Evolutionary conservation across 92 coral and sea anemone species (phyloP).

Genomic region (Montipora capitata): DNA sequence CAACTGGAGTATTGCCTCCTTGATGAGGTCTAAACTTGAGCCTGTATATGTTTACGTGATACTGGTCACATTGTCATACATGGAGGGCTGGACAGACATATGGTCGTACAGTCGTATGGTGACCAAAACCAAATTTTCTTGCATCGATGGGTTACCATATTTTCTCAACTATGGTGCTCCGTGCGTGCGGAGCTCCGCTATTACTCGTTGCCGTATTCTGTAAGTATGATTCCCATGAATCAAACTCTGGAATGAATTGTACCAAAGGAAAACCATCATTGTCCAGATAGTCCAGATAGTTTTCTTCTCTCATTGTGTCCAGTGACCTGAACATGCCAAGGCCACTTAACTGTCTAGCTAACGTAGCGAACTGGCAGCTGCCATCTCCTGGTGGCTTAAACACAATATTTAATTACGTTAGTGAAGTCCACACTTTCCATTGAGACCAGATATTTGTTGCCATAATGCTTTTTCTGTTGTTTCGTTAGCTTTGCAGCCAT

Average conservation of each 20-base stretch:
- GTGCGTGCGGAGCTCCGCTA: too few species aligned
- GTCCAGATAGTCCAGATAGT: constrained; percentile 14
- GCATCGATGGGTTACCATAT: too few species aligned
- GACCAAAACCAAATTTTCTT: too few species aligned
- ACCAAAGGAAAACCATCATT: constrained; percentile 48
- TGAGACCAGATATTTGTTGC: not conserved
- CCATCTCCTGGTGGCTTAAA: constrained; percentile 72
- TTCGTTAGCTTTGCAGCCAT: constrained; percentile 13
- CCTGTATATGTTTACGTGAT: too few species aligned
- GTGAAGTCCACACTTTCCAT: constrained; percentile 16
- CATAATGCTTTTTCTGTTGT: not conserved
- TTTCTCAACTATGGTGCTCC: too few species aligned
- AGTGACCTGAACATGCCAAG: constrained; percentile 56
- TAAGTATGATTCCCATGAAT: constrained; percentile 14
- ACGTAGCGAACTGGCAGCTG: constrained; percentile 60
- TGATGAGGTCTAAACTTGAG: too few species aligned
- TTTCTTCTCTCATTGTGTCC: constrained; percentile 38
- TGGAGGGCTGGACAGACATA: too few species aligned
- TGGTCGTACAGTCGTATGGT: too few species aligned
- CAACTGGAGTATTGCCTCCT: too few species aligned
- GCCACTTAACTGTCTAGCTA: not conserved
- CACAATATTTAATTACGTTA: constrained; percentile 7
- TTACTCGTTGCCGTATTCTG: not conserved
- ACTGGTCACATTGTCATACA: too few species aligned
- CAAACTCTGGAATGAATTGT: constrained; percentile 37